Percentiles rank a stretch among this genome's conserved stretches.
Evolutionary conservation across 2,797 vertebrate genomes (phyloP).

Genomic region (Anableps anableps): DNA sequence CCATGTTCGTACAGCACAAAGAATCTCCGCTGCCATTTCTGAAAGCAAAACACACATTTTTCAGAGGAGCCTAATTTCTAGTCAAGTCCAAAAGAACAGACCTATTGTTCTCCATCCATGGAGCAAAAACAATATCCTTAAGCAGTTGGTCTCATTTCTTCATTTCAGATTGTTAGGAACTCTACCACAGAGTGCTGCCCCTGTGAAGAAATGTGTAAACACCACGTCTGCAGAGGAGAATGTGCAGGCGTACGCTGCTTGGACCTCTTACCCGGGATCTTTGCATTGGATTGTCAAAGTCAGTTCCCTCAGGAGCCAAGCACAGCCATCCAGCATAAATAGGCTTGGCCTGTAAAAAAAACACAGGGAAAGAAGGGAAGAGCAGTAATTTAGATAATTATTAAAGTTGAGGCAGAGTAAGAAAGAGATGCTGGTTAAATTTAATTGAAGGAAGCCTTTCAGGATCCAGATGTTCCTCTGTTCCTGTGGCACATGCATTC

Average conservation of each 20-base stretch:
- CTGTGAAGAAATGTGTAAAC: background rate
- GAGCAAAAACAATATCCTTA: background rate
- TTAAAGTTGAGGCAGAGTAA: constrained; percentile 59
- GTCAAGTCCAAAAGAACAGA: constrained; percentile 1
- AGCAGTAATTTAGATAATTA: constrained; percentile 71
- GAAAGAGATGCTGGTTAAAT: constrained; percentile 6
- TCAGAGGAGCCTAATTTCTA: background rate
- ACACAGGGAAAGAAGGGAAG: constrained; percentile 15
- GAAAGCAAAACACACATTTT: constrained; percentile 33
- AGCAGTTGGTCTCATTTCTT: background rate
- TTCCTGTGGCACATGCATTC: constrained; percentile 34
- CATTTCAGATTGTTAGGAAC: background rate
- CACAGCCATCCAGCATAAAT: constrained; percentile 89
- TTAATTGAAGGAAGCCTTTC: constrained; percentile 30
- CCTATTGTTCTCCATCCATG: background rate
- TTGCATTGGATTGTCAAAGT: constrained; percentile 89
- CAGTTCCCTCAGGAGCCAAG: constrained; percentile 87
- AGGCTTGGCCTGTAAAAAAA: constrained; percentile 84
- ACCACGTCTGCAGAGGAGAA: background rate
- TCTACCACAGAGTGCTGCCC: background rate
- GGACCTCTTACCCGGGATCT: constrained; percentile 84
- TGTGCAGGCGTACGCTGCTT: background rate
- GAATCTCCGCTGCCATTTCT: constrained; percentile 89
- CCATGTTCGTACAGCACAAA: constrained; percentile 87
- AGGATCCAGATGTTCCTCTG: constrained; percentile 67